Conservation (phyloP, 2,113 vertebrate species). For the Synodontis membranacea region DNA sequence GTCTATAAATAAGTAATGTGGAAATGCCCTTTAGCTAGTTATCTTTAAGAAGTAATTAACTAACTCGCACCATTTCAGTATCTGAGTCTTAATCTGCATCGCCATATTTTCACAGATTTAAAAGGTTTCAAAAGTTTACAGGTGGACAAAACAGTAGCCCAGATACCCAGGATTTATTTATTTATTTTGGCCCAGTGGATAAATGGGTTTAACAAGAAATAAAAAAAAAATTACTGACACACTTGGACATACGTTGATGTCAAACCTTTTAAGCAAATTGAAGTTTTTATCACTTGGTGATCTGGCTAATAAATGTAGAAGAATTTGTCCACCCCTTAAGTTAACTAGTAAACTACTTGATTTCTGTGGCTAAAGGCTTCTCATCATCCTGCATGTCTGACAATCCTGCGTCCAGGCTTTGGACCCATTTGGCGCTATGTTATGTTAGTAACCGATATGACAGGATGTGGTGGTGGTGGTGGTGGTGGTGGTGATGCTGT, state of each 20-base stretch:
- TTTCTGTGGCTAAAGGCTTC: not conserved
- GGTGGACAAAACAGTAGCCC: not conserved
- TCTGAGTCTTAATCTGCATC: not conserved
- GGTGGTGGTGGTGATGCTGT: not conserved
- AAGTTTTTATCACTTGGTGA: not conserved
- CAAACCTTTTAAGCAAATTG: not conserved
- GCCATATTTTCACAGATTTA: not conserved
- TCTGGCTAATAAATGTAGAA: not conserved
- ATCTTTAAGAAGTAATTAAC: too few relatives aligned
- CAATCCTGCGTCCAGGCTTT: not conserved
- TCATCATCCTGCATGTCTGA: not conserved
- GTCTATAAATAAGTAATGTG: not conserved
- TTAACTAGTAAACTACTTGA: not conserved
- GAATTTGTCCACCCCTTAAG: not conserved
- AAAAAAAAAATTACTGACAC: too few relatives aligned
- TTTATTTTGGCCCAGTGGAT: not conserved
- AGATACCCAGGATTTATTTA: too few relatives aligned
- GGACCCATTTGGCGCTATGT: not conserved
- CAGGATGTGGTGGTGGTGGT: not conserved
- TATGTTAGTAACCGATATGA: not conserved
- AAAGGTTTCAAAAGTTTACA: not conserved
- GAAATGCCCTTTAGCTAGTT: not conserved
- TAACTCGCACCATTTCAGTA: not conserved
- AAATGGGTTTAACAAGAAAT: not conserved
- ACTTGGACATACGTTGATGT: not conserved